A percentile compares a stretch with the other conserved stretches of the same genome.
phyloP scores from a whole-genome alignment of 1,140 invertebrate species.

The Drosophila parabipectinata region DNA sequence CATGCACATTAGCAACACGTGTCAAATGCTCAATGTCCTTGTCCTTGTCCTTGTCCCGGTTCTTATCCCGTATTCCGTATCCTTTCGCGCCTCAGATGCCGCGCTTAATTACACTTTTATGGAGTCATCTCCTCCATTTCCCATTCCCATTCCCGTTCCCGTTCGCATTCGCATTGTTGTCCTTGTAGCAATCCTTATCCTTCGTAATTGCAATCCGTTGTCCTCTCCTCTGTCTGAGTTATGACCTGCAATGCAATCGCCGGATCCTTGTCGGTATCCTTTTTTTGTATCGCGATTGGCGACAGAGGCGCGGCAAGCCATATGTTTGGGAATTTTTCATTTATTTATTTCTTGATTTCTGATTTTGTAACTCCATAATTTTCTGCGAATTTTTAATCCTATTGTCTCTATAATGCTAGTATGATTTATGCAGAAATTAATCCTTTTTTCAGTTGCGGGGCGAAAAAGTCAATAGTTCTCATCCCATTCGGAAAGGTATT shows the following conservation, averaged over 20 bases:
- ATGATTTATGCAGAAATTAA: neutral
- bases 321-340: conserved; percentile 42
- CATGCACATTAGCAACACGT: conserved; percentile 75
- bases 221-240: conserved; percentile 65
- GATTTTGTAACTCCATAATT: conserved; percentile 23
- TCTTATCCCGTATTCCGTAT: conserved; percentile 1
- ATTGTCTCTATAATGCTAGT: neutral
- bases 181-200: conserved; percentile 1
- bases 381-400: conserved; percentile 10
- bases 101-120: conserved; percentile 79
- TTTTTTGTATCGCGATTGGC: conserved; percentile 2
- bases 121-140: conserved; percentile 50
- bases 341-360: conserved; percentile 1
- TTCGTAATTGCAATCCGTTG: conserved; percentile 57
- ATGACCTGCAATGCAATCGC: conserved; percentile 67
- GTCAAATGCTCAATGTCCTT: conserved; percentile 49
- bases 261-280: conserved; percentile 14
- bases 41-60: conserved; percentile 5
- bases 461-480: conserved; percentile 3
- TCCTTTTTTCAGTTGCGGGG: neutral
- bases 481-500: neutral
- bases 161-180: conserved; percentile 8
- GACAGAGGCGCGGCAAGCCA: conserved; percentile 3
- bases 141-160: conserved; percentile 7
- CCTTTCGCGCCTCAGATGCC: conserved; percentile 28